A percentile compares a stretch with the other conserved stretches of the same genome.
These are phyloP conservation scores for Drosophila ogumai DNA, from an alignment of 1,140 invertebrate species.

Conservation along the genomic window DNA sequence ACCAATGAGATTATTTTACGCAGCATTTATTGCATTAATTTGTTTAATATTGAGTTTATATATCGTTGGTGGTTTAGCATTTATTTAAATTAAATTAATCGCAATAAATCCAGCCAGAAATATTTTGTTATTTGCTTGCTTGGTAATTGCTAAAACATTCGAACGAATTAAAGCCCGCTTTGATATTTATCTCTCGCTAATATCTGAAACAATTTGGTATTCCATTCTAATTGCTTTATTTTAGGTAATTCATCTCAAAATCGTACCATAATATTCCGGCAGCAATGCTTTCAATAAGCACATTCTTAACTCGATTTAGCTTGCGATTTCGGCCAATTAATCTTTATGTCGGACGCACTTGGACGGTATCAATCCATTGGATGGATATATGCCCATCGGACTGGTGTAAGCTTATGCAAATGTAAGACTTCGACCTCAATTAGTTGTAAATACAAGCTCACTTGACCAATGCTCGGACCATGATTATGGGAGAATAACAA, in stretches of 20 bases:
- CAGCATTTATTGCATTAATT: background rate
- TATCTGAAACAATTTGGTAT: conserved; percentile 3
- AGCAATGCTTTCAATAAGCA: conserved; percentile 5
- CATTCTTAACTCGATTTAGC: conserved; percentile 9
- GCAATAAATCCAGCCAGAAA: background rate
- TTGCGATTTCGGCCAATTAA: conserved; percentile 31
- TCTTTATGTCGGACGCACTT: conserved; percentile 29
- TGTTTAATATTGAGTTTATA: background rate
- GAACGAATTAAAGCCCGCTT: background rate
- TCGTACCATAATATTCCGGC: background rate
- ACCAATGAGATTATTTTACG: background rate
- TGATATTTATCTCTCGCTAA: too few relatives aligned
- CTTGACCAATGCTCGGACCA: conserved; percentile 33
- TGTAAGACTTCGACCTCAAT: conserved; percentile 48
- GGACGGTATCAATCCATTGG: conserved; percentile 3
- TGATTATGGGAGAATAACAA: conserved; percentile 58
- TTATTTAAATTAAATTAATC: background rate
- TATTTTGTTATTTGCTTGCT: background rate
- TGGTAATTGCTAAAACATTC: background rate
- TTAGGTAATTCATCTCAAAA: background rate
- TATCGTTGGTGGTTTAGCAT: background rate
- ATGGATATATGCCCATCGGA: background rate
- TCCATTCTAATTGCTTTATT: background rate
- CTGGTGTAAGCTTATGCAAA: conserved; percentile 35
- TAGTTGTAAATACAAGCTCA: conserved; percentile 57